These are phyloP conservation scores for Anguilla japonica DNA, from an alignment of 2,113 vertebrate genomes.

Conservation along the genomic window DNA sequence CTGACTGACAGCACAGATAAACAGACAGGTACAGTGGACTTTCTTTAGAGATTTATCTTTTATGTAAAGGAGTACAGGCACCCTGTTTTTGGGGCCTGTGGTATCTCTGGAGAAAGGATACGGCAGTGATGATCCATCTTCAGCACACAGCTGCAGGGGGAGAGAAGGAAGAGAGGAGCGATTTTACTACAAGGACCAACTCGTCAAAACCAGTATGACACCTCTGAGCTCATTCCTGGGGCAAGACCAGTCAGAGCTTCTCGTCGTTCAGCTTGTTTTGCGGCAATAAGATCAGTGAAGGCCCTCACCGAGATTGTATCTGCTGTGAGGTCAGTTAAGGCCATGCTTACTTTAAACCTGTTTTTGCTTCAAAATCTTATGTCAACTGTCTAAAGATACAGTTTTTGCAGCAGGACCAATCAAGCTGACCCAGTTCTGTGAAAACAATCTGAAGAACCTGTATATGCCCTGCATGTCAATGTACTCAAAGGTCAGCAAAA, in stretches of 20 bases:
- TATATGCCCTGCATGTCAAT: not conserved
- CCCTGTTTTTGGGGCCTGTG: not conserved
- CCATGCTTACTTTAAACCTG: not conserved
- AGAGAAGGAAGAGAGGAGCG: slow-evolving; percentile 36
- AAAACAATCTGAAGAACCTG: not conserved
- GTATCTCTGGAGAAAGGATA: slow-evolving; percentile 79
- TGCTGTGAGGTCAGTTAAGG: not conserved
- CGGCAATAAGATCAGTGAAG: not conserved
- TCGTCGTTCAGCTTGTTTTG: not conserved
- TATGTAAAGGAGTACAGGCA: not conserved
- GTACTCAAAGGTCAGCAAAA: not conserved
- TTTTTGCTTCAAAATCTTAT: not conserved
- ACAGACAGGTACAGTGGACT: not conserved
- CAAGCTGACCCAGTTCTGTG: not conserved
- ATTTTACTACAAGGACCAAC: not conserved
- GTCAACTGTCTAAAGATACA: not conserved
- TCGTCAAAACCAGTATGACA: not conserved
- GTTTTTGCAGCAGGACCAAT: not conserved
- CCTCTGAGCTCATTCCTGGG: not conserved
- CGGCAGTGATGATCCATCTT: slow-evolving; percentile 99
- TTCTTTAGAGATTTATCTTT: not conserved
- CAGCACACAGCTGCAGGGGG: slow-evolving; percentile 82
- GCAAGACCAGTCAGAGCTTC: not conserved
- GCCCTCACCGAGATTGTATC: not conserved
- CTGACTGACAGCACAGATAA: not conserved